These are phyloP conservation scores for Stenodera caucasica DNA, from an alignment of 2,888 invertebrate genomes.

Conservation along the genomic window DNA sequence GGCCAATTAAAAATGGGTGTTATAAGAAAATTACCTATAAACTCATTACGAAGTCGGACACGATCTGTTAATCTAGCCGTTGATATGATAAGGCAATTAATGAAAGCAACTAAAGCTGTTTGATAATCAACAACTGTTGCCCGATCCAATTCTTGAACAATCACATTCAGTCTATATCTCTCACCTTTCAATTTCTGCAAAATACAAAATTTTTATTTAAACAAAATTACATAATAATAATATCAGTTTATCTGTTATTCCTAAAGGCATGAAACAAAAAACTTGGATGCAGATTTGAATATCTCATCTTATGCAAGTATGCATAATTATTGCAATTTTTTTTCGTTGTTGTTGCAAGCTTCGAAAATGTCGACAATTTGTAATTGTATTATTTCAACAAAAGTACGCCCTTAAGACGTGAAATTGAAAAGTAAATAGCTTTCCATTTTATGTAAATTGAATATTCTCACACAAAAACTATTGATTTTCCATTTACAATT, in stretches of 20 bases:
- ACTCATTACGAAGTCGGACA: conserved; percentile 87
- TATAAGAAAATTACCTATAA: conserved; percentile 73
- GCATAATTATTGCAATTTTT: not conserved
- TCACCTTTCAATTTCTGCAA: conserved; percentile 80
- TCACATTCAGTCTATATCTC: conserved; percentile 85
- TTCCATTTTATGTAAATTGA: conserved; percentile 22
- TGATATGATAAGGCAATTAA: conserved; percentile 94
- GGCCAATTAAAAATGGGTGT: not conserved
- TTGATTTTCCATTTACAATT: conserved; percentile 2
- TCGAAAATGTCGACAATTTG: not conserved
- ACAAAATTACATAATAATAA: not conserved
- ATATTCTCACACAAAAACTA: not conserved
- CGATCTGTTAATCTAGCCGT: conserved; percentile 85
- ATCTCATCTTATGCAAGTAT: not conserved
- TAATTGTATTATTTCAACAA: not conserved
- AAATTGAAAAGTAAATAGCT: conserved; percentile 9
- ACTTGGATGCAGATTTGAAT: not conserved
- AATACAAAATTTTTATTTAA: conserved; percentile 11
- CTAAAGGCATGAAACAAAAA: not conserved
- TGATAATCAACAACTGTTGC: conserved; percentile 84
- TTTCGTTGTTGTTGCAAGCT: not conserved
- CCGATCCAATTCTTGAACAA: conserved; percentile 84
- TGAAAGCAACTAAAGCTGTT: conserved; percentile 88
- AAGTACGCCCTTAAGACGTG: conserved; percentile 8
- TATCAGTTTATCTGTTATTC: too few species aligned